These are phyloP conservation scores for Trichonephila clavipes DNA, from an alignment of 1,140 invertebrate genomes.

Conservation along the genomic window DNA sequence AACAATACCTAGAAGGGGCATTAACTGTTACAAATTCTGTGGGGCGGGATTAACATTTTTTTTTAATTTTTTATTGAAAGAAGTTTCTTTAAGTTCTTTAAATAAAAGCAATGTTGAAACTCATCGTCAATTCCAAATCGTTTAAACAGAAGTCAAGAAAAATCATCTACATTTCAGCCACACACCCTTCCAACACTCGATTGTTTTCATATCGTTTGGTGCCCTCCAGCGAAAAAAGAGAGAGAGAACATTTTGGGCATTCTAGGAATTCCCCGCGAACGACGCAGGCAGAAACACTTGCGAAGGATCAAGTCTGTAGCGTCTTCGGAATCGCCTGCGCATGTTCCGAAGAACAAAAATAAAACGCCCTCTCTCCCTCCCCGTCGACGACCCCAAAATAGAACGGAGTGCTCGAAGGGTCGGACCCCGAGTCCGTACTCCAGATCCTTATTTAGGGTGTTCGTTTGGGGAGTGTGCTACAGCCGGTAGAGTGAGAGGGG, in stretches of 20 bases:
- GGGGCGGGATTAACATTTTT: too few species aligned
- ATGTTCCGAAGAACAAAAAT: conserved; percentile 52
- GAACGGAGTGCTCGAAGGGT: not conserved
- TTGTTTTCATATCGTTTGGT: conserved; percentile 30
- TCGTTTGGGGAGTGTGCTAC: conserved; percentile 8
- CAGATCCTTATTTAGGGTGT: conserved; percentile 43
- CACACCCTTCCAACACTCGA: not conserved
- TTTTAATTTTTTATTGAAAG: too few species aligned
- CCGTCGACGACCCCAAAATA: conserved; percentile 16
- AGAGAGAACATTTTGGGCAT: not conserved
- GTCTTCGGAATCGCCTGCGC: not conserved
- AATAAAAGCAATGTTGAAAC: too few species aligned
- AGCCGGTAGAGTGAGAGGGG: conserved; percentile 1
- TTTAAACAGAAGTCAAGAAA: too few species aligned
- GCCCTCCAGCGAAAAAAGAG: not conserved
- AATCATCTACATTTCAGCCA: not conserved
- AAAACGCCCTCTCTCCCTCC: conserved; percentile 31
- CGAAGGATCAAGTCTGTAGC: conserved; percentile 33
- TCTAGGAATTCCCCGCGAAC: conserved; percentile 31
- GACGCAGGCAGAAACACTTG: conserved; percentile 42
- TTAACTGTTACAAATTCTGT: too few species aligned
- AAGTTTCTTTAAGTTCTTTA: too few species aligned
- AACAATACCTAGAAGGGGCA: too few species aligned
- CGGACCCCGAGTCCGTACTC: not conserved
- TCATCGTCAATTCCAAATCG: too few species aligned